A percentile compares a stretch with the other conserved stretches of the same genome.
phyloP scores from a whole-genome alignment of 2,888 invertebrate species.

The Eupithecia exiguata region DNA sequence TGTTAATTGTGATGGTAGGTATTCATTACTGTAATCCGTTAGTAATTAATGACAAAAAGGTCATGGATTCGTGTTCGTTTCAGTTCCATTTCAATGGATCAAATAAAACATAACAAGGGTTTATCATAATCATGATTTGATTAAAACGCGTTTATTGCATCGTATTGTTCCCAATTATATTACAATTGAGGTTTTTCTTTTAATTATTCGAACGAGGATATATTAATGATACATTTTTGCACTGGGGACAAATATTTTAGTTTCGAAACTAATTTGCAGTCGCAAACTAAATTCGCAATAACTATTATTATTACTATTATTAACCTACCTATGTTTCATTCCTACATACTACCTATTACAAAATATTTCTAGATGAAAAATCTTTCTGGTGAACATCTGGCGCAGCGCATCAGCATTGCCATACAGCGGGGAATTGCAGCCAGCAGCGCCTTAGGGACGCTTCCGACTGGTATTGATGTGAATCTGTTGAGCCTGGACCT shows the following conservation, averaged over 20 bases:
- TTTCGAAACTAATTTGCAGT: background rate
- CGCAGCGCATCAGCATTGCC: too few species aligned
- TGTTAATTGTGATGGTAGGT: conserved; percentile 7
- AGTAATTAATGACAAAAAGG: conserved; percentile 1
- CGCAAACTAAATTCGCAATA: background rate
- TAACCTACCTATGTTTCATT: background rate
- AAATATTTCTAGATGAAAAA: background rate
- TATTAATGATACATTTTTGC: background rate
- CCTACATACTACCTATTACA: background rate
- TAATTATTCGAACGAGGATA: background rate
- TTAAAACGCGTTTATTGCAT: background rate
- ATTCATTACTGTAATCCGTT: conserved; percentile 4
- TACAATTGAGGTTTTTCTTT: background rate
- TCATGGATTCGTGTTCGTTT: background rate
- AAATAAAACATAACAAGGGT: background rate
- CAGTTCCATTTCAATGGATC: background rate
- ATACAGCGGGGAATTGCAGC: too few species aligned
- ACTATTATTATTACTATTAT: too few species aligned
- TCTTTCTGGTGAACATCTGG: background rate
- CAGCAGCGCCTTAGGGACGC: too few species aligned
- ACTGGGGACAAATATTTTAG: background rate
- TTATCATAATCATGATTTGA: background rate
- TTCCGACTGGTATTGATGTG: too few species aligned
- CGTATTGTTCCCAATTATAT: background rate
- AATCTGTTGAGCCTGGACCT: too few species aligned